Conservation (phyloP, 1,140 invertebrate species). For the Diprion similis region DNA sequence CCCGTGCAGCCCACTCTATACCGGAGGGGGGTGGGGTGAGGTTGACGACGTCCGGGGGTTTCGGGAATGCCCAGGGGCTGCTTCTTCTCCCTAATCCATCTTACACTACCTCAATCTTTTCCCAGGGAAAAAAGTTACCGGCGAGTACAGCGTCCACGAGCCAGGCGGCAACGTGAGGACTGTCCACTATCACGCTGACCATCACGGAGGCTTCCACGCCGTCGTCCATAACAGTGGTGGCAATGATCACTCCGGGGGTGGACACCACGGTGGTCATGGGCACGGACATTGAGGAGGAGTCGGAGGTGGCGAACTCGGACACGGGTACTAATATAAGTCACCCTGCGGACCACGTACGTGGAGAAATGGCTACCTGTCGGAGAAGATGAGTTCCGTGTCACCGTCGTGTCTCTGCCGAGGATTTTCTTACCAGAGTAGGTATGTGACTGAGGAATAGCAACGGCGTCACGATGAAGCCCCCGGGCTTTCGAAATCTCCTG, state of each 20-base stretch:
- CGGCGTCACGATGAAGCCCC: not conserved
- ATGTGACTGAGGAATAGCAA: not conserved
- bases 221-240: conserved; percentile 55
- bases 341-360: too few relatives aligned
- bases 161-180: conserved; percentile 51
- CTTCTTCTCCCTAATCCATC: not conserved
- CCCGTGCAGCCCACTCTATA: not conserved
- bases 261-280: not conserved
- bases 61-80: not conserved
- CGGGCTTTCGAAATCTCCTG: too few relatives aligned
- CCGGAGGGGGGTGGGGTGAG: not conserved
- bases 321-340: not conserved
- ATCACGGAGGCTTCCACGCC: conserved; percentile 46
- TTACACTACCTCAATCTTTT: not conserved
- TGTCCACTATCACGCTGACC: conserved; percentile 52
- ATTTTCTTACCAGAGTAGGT: not conserved
- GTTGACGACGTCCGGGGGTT: not conserved
- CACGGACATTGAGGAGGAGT: not conserved
- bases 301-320: not conserved
- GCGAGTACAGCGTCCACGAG: conserved; percentile 49
- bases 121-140: conserved; percentile 31
- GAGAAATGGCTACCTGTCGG: too few relatives aligned
- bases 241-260: conserved; percentile 38
- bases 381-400: too few relatives aligned
- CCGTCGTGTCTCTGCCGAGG: not conserved